A percentile compares a stretch with the other conserved stretches of the same genome.
Evolutionary conservation across 2,113 vertebrate genomes (phyloP).

Genomic region (Sciurus niger): DNA sequence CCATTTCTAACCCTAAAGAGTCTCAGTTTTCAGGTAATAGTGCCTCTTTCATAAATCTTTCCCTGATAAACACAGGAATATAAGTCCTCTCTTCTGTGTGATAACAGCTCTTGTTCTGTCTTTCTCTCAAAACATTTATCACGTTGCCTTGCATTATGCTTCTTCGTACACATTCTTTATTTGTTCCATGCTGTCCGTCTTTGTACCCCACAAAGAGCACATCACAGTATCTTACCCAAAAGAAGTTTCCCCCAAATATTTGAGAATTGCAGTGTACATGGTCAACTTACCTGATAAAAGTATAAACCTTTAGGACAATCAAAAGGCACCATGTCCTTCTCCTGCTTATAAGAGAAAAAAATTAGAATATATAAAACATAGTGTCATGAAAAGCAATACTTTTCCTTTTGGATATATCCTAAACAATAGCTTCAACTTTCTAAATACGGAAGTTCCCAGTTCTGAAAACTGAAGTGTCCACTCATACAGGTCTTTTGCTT

Average conservation of each 20-base stretch:
- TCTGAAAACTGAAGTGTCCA: neutral
- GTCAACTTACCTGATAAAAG: neutral
- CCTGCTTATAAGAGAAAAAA: neutral
- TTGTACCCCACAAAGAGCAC: neutral
- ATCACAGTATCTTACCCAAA: neutral
- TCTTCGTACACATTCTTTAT: neutral
- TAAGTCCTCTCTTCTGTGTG: neutral
- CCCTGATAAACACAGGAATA: neutral
- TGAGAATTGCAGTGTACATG: neutral
- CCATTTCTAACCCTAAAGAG: neutral
- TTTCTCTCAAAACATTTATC: neutral
- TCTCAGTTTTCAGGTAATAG: neutral
- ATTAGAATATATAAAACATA: constrained; percentile 35
- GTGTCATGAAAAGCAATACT: neutral
- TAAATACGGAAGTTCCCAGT: neutral
- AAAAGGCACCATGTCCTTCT: constrained; percentile 1
- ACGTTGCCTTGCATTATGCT: neutral
- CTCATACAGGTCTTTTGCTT: neutral
- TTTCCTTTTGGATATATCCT: neutral
- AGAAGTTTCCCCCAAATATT: neutral
- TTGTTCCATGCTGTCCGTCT: neutral
- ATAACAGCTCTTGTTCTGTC: neutral
- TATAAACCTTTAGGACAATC: neutral
- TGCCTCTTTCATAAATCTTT: constrained; percentile 6
- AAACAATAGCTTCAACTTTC: neutral